Evolutionary conservation across 2,888 invertebrate genomes (phyloP).

Genomic region (Hydriomena furcata): DNA sequence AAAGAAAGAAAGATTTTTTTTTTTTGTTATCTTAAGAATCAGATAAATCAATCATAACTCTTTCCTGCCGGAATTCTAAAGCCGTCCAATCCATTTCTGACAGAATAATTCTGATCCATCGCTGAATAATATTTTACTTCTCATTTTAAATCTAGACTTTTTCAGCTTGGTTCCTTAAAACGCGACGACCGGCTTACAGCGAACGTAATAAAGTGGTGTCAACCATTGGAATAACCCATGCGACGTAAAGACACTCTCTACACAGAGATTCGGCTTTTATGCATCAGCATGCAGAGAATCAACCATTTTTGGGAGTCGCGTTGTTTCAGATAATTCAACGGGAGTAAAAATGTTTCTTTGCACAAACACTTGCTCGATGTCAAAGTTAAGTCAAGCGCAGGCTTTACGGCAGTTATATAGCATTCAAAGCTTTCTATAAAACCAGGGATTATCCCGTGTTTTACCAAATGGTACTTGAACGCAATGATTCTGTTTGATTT

Average conservation of each 20-base stretch:
- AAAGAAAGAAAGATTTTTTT: too few relatives aligned
- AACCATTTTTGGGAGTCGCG: too few relatives aligned
- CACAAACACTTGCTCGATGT: too few relatives aligned
- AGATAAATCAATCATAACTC: background rate
- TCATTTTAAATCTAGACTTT: conserved; percentile 3
- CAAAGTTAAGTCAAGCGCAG: too few relatives aligned
- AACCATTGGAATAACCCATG: too few relatives aligned
- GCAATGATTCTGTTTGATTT: conserved; percentile 7
- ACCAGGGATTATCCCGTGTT: conserved; percentile 7
- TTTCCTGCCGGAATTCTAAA: background rate
- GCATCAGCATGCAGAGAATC: too few relatives aligned
- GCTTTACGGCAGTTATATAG: background rate
- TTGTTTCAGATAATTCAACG: too few relatives aligned
- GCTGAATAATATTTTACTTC: conserved; percentile 14
- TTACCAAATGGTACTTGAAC: conserved; percentile 12
- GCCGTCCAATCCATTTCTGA: conserved; percentile 2
- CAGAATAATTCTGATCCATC: conserved; percentile 2
- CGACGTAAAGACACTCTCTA: too few relatives aligned
- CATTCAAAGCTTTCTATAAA: background rate
- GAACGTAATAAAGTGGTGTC: background rate
- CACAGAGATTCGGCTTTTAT: too few relatives aligned
- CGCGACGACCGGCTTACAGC: background rate
- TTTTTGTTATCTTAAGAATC: too few relatives aligned
- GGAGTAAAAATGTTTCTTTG: too few relatives aligned
- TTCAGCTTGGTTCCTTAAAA: background rate